These are phyloP conservation scores for Odontamblyopus lacepedii DNA, from an alignment of 2,797 vertebrate species.

Conservation along the genomic window DNA sequence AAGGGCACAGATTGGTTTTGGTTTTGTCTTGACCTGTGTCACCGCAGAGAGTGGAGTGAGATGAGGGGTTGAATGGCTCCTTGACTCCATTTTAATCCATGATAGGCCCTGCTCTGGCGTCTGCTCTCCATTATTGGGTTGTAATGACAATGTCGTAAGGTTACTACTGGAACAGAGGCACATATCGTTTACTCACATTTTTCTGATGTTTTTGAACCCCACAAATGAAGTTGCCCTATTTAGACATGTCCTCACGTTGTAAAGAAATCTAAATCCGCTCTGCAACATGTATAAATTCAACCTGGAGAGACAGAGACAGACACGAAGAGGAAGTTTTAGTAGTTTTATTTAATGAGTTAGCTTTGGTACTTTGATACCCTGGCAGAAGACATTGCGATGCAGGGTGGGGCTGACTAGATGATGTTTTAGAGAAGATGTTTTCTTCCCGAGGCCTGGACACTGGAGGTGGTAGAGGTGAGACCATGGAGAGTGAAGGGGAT, in stretches of 20 bases:
- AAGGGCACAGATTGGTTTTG: constrained; percentile 27
- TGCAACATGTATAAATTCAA: neutral
- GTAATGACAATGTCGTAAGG: neutral
- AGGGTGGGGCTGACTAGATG: too few relatives aligned
- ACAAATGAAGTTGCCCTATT: neutral
- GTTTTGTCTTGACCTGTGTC: constrained; percentile 23
- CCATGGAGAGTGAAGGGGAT: too few relatives aligned
- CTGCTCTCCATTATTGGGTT: constrained; percentile 10
- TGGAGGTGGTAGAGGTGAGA: too few relatives aligned
- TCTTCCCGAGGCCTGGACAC: too few relatives aligned
- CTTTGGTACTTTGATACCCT: too few relatives aligned
- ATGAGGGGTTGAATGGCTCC: constrained; percentile 29
- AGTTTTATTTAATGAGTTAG: too few relatives aligned
- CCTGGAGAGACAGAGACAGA: too few relatives aligned
- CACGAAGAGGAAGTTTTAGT: too few relatives aligned
- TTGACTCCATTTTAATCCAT: constrained; percentile 31
- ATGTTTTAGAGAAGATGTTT: too few relatives aligned
- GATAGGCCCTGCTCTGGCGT: constrained; percentile 43
- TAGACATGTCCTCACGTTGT: neutral
- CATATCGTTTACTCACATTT: neutral
- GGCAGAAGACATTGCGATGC: too few relatives aligned
- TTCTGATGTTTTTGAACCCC: neutral
- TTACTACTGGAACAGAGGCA: neutral
- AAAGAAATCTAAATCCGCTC: neutral
- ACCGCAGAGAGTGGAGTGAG: constrained; percentile 23